Evolutionary conservation across 2,888 invertebrate species (phyloP).

Genomic region (Ormyrus pomaceus): DNA sequence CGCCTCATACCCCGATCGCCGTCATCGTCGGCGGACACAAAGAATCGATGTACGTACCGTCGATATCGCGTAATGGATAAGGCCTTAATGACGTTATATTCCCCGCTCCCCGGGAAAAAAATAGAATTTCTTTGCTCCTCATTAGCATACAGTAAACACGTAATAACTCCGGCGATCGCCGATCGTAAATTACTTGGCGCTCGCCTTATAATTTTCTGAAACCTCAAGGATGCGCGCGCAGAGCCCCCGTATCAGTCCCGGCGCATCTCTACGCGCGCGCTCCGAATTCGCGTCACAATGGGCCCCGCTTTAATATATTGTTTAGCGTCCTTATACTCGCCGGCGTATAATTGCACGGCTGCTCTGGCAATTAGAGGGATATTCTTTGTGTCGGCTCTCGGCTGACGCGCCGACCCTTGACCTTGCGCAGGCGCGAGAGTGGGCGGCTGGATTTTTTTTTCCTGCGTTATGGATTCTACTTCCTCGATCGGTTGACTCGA

Average conservation of each 20-base stretch:
- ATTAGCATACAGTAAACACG: conserved; percentile 45
- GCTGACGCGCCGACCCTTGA: conserved; percentile 37
- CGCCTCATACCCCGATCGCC: too few species aligned
- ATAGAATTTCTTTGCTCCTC: conserved; percentile 29
- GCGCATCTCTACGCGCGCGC: not conserved
- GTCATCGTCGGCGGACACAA: too few species aligned
- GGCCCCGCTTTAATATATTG: not conserved
- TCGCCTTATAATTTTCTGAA: conserved; percentile 30
- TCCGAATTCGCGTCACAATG: conserved; percentile 9
- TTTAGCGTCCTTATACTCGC: not conserved
- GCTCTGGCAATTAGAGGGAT: not conserved
- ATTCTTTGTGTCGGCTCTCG: not conserved
- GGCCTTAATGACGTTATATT: conserved; percentile 4
- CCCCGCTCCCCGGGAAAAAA: not conserved
- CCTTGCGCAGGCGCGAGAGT: conserved; percentile 40
- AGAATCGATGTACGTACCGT: too few species aligned
- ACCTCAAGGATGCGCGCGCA: not conserved
- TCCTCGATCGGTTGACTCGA: conserved; percentile 13
- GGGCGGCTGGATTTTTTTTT: not conserved
- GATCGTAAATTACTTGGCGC: conserved; percentile 24
- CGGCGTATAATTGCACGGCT: not conserved
- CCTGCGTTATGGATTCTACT: conserved; percentile 10
- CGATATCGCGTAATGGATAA: conserved; percentile 30
- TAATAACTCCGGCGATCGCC: conserved; percentile 38
- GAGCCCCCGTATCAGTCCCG: not conserved